phyloP scores from a whole-genome alignment of 1,140 invertebrate genomes.

The Anthonomus grandis region DNA sequence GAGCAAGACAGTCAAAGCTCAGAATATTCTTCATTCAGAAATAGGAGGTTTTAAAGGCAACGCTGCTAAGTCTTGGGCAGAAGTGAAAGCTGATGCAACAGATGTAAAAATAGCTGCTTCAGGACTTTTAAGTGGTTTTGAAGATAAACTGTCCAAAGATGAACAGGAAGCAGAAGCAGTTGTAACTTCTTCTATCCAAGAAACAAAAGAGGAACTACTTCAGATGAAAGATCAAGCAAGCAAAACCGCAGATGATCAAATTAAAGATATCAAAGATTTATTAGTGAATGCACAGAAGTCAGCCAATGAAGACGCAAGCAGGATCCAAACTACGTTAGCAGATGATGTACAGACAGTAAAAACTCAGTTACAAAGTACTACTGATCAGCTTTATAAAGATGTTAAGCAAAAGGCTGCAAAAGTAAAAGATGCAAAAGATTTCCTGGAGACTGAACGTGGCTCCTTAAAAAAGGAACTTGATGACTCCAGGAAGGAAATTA shows the following conservation, averaged over 20 bases:
- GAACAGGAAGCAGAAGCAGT: not conserved
- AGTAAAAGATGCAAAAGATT: not conserved
- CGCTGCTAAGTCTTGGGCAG: not conserved
- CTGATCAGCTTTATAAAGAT: not conserved
- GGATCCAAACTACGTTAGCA: not conserved
- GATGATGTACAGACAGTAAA: too few relatives aligned
- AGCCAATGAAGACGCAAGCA: not conserved
- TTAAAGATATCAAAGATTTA: not conserved
- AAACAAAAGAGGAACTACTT: not conserved
- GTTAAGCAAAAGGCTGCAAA: conserved; percentile 13
- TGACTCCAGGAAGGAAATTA: too few relatives aligned
- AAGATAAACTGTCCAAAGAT: not conserved
- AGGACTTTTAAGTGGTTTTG: not conserved
- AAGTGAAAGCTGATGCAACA: not conserved
- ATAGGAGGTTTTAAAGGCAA: not conserved
- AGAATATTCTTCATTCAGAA: too few relatives aligned
- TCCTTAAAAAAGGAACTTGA: too few relatives aligned
- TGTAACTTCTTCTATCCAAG: not conserved
- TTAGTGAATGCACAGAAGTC: not conserved
- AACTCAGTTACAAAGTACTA: too few relatives aligned
- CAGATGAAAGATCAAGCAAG: not conserved
- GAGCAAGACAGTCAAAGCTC: too few relatives aligned
- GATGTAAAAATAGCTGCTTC: not conserved
- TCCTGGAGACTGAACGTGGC: not conserved
- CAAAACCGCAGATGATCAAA: not conserved